Base-by-base conservation (phyloP, 2,888 invertebrate species). In the Cosmopolites sordidus region DNA sequence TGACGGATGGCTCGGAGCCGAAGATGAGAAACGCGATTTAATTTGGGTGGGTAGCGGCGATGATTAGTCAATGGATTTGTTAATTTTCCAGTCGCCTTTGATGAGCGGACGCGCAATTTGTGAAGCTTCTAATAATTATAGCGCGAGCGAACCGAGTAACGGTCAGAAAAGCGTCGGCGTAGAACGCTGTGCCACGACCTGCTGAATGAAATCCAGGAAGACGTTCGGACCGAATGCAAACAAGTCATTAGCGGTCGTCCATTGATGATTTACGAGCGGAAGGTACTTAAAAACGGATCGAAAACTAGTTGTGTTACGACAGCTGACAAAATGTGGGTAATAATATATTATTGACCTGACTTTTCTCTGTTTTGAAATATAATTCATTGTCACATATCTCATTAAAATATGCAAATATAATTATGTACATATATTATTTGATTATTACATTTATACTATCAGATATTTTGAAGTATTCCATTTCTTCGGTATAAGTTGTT, bases 21-120 rank as follows among this genome's bases (percentile, higher is more conserved):
- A 43, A 48, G 43, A 52, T 47, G 52, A 43, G 51, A 50, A 54
- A 51, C n/a, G 49, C 54, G 51, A 54, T 54, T 58, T 58, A 58
- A 58, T 51, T 54, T 58, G 44, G 44, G 58, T 48, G 54, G 50
- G 44, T 45, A 46, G 51, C 53, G 62, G 66, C 66, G 67, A 61
- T 58, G 66, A 69, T 68, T 68, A 66, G 68, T 62, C 64, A 66
- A 68, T 65, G 64, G 66, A 66, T 65, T 64, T 64, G 56, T 61
- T 48, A 58, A 58, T 58, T 58, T 45, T 54, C 43, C 53, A 17
- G 30, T 37, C 44, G 22, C 44, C 45, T 58, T 58, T 58, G 55
- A 54, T 39, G 52, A 48, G 16, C 33, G 30, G n/a, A 30, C 43
- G 12, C 47, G 54, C 50, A 58, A 58, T 58, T 58, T 58, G 58